phyloP scores from a whole-genome alignment of 64 coral and sea anemone genomes.

The Pocillopora damicornis region DNA sequence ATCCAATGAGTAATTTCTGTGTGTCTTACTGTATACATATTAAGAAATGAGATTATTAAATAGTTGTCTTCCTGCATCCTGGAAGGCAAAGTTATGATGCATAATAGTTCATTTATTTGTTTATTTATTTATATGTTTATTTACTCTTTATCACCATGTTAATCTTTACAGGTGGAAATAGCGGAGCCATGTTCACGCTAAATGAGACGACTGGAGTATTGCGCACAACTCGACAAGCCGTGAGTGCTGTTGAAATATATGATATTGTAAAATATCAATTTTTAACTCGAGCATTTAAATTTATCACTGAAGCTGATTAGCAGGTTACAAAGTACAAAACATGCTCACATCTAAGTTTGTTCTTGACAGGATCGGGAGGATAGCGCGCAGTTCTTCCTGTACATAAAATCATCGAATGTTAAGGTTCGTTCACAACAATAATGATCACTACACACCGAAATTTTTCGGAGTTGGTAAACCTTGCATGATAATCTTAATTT shows the following conservation, averaged over 20 bases:
- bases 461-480: neutral
- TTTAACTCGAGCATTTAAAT: too few species aligned
- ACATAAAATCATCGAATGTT: slow-evolving; percentile 56
- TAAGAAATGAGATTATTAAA: too few species aligned
- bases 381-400: slow-evolving; percentile 36
- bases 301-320: too few species aligned
- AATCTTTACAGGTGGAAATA: slow-evolving; percentile 50
- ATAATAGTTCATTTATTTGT: too few species aligned
- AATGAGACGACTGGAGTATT: slow-evolving; percentile 73
- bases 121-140: too few species aligned
- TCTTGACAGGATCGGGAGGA: slow-evolving; percentile 64
- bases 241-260: slow-evolving; percentile 40
- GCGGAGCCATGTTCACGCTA: slow-evolving; percentile 51
- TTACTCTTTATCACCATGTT: neutral
- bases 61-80: too few species aligned
- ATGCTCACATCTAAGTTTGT: neutral
- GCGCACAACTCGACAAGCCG: slow-evolving; percentile 50
- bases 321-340: too few species aligned
- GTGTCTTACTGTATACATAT: too few species aligned
- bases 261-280: too few species aligned
- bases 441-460: neutral
- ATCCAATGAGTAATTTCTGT: too few species aligned
- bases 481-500: neutral
- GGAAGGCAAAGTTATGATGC: too few species aligned
- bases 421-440: slow-evolving; percentile 39